phyloP scores from a whole-genome alignment of 1,140 invertebrate genomes.

The Drosophila lacteicornis region DNA sequence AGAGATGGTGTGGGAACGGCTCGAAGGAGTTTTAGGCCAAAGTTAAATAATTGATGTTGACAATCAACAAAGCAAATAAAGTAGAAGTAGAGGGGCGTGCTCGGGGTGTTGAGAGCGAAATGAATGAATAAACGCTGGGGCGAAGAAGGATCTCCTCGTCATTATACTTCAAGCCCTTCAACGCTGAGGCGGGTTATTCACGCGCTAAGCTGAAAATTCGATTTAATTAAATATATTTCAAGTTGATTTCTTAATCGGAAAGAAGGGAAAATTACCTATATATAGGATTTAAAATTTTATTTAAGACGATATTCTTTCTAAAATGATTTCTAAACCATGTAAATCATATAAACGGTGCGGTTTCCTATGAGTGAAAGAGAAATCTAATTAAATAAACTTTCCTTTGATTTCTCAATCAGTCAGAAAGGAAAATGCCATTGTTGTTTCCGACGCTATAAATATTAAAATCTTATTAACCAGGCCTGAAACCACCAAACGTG shows the following conservation, averaged over 20 bases:
- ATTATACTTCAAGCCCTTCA: slow-evolving; percentile 36
- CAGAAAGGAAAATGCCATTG: not conserved
- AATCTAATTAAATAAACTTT: slow-evolving; percentile 66
- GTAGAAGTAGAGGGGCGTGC: slow-evolving; percentile 53
- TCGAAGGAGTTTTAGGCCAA: slow-evolving; percentile 63
- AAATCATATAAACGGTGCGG: too few relatives aligned
- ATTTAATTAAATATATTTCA: slow-evolving; percentile 71
- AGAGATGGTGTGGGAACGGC: slow-evolving; percentile 1
- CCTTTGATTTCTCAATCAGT: slow-evolving; percentile 23
- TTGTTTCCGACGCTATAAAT: slow-evolving; percentile 50
- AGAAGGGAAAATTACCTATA: not conserved
- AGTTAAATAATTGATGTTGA: slow-evolving; percentile 85
- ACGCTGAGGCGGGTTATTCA: slow-evolving; percentile 38
- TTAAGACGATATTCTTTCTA: too few relatives aligned
- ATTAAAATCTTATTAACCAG: slow-evolving; percentile 73
- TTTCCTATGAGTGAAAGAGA: not conserved
- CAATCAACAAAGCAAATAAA: slow-evolving; percentile 83
- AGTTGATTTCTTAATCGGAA: slow-evolving; percentile 26
- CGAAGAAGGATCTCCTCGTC: slow-evolving; percentile 34
- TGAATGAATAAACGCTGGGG: slow-evolving; percentile 57
- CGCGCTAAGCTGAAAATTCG: slow-evolving; percentile 48
- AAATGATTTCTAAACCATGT: too few relatives aligned
- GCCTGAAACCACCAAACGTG: slow-evolving; percentile 24
- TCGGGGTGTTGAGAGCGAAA: slow-evolving; percentile 36
- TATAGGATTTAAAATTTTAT: not conserved